Evolutionary conservation across 2,888 invertebrate genomes (phyloP), one percentile per base, ranked within the genome.

Genomic region (Drosophila stalkeri): DNA sequence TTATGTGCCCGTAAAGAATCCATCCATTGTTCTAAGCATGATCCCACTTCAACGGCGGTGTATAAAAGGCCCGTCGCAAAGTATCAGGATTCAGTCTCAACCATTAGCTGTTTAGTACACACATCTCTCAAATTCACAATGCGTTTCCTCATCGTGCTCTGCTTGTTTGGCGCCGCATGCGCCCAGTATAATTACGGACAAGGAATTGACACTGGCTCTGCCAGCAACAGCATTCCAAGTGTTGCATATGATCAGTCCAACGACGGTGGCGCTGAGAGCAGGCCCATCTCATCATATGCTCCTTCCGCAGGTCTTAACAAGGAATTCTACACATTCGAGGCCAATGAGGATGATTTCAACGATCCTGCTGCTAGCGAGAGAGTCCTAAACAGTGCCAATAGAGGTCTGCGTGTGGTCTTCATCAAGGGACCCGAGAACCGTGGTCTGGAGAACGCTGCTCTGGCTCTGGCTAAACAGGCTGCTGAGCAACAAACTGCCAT

Each of bases 361-460:
- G 90, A 89, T 72, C 67, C 73, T 0, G 75, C 83, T 62, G 85
- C 80, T 47, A 71, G 72, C 68, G 78, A 88, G n/a, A 79, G 74
- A 43, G 39, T 82, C 44, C 64, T 82, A 56, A 78, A 78, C 31
- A 70, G 77, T 44, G 70, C 89, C 11, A 89, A 80, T 71, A 86
- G 82, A 77, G 86, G 83, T 27, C 86, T 92, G 27, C 92, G 92
- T n/a, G 92, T 92, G 2, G 77, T 92, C 54, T 92, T 92, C 81
- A 92, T 92, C 77, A 92, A 89, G 86, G 89, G 88, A 41, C 92
- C 92, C 72, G 92, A 91, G 72, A 90, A 90, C 69, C 89, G 78
- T 62, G 91, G 86, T 4, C 41, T 91, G 23, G 91, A 91, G 70
- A 82, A 91, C 63, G 91, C 91, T 44, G 92, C 90, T n/a, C 80